Evolutionary conservation across 2,113 vertebrate genomes (phyloP).

Genomic region (Corythoichthys intestinalis): DNA sequence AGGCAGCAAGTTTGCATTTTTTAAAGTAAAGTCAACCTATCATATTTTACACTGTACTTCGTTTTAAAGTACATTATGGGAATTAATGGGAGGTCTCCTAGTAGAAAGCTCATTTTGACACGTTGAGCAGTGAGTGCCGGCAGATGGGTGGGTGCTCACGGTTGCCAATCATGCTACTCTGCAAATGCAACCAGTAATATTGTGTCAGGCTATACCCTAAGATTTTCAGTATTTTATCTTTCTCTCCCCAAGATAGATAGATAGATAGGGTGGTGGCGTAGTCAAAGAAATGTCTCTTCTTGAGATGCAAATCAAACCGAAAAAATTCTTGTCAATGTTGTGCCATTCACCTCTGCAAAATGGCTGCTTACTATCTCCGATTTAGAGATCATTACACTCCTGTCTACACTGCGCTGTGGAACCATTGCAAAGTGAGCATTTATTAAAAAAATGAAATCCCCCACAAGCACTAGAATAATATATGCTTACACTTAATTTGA

Average conservation of each 20-base stretch:
- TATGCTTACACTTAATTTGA: too few relatives aligned
- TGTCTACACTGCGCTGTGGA: background rate
- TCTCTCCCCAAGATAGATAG: too few relatives aligned
- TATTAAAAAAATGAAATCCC: background rate
- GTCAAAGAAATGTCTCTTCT: background rate
- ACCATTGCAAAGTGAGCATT: background rate
- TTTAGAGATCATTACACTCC: background rate
- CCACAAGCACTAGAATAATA: background rate
- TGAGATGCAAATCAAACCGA: background rate
- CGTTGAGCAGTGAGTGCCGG: conserved; percentile 53
- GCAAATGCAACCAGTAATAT: conserved; percentile 59
- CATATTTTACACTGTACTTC: too few relatives aligned
- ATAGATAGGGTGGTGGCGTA: too few relatives aligned
- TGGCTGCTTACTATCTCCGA: background rate
- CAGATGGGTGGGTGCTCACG: conserved; percentile 36
- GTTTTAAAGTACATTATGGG: too few relatives aligned
- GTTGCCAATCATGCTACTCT: conserved; percentile 48
- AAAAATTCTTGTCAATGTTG: background rate
- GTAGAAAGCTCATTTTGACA: conserved; percentile 40
- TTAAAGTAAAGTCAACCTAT: too few relatives aligned
- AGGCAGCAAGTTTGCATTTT: too few relatives aligned
- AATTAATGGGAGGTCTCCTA: conserved; percentile 7
- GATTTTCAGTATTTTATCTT: background rate
- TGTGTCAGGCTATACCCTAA: conserved; percentile 23
- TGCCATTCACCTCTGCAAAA: background rate